Evolutionary conservation across 2,888 invertebrate genomes (phyloP).

Genomic region (Macrosoma leucophasiata): DNA sequence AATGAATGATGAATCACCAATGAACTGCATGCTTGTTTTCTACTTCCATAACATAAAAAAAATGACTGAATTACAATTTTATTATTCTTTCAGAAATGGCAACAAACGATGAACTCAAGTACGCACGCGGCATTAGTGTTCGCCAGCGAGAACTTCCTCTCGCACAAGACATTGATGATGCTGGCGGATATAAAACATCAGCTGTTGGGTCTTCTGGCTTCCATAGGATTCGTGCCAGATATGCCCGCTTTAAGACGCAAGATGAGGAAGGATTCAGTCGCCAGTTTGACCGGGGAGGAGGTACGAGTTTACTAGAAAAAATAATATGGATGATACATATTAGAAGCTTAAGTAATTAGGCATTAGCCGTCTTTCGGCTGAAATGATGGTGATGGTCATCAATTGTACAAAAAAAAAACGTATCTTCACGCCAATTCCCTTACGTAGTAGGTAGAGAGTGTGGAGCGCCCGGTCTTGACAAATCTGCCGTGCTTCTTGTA

Average conservation of each 20-base stretch:
- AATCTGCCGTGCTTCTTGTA: no score
- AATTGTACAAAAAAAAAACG: no score
- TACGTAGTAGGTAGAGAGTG: no score
- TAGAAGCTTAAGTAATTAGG: no score
- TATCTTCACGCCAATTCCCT: no score
- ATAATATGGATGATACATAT: no score
- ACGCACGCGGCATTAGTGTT: conserved; percentile 84
- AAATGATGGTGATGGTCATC: neutral
- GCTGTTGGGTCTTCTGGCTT: conserved; percentile 82
- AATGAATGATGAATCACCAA: no score
- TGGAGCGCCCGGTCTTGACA: no score
- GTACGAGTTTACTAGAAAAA: conserved; percentile 37
- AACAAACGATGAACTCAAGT: conserved; percentile 80
- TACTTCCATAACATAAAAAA: no score
- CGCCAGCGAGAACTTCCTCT: conserved; percentile 89
- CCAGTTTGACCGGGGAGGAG: conserved; percentile 78
- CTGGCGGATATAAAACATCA: conserved; percentile 92
- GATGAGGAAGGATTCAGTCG: conserved; percentile 78
- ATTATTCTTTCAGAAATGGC: conserved; percentile 80
- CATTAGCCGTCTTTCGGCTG: no score
- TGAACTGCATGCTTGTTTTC: no score
- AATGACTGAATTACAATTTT: no score
- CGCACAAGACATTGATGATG: conserved; percentile 86
- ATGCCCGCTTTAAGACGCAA: conserved; percentile 72
- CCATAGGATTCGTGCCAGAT: conserved; percentile 86